Evolutionary conservation across 2,797 vertebrate species (phyloP).

Genomic region (Petrocephalus schoutedeni): DNA sequence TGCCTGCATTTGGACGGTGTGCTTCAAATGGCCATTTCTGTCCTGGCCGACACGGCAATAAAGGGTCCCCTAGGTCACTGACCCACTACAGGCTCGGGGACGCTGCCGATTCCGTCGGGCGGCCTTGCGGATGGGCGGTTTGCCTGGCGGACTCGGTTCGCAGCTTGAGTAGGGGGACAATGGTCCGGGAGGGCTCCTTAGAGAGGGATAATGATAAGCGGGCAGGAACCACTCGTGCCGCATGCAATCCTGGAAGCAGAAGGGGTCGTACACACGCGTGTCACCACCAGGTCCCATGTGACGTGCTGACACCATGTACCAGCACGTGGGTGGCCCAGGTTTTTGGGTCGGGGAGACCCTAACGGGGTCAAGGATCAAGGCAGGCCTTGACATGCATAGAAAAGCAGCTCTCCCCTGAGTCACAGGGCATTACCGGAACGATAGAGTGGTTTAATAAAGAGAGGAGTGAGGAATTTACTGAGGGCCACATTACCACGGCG

Average conservation of each 20-base stretch:
- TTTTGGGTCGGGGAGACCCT: neutral
- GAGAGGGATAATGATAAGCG: neutral
- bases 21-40: neutral
- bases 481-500: neutral
- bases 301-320: neutral
- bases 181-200: neutral
- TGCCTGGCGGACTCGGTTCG: neutral
- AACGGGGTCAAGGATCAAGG: neutral
- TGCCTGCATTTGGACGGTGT: neutral
- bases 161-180: neutral
- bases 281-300: neutral
- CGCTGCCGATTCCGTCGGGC: neutral
- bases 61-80: neutral
- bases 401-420: neutral
- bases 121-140: neutral
- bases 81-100: neutral
- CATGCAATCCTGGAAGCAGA: neutral
- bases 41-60: too few species aligned
- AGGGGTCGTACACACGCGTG: neutral
- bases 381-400: neutral
- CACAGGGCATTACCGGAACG: neutral
- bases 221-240: neutral
- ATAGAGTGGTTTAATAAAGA: constrained; percentile 18
- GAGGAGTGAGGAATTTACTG: neutral
- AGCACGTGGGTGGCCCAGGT: neutral